phyloP scores from a whole-genome alignment of 2,888 invertebrate genomes.

The Temnothorax ravouxi region DNA sequence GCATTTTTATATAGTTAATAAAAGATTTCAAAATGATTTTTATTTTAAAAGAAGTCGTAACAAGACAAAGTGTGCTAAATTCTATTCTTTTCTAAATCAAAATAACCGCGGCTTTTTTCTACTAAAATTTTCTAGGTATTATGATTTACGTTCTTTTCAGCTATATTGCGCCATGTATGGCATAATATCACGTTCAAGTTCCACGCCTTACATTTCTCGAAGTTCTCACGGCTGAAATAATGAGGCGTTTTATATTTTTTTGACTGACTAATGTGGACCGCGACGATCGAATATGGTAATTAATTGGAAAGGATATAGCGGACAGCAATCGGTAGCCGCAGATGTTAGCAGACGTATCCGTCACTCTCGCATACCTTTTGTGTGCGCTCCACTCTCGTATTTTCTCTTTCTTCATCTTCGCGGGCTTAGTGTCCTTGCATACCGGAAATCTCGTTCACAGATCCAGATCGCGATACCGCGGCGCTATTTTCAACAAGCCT shows the following conservation, averaged over 20 bases:
- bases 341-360: conserved; percentile 39
- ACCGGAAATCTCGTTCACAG: conserved; percentile 55
- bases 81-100: not conserved
- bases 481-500: conserved; percentile 54
- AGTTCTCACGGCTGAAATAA: not conserved
- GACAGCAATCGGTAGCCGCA: conserved; percentile 43
- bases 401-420: conserved; percentile 41
- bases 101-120: not conserved
- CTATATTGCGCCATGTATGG: not conserved
- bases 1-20: not conserved
- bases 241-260: conserved; percentile 37
- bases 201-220: not conserved
- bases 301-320: conserved; percentile 65
- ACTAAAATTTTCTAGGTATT: not conserved
- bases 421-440: not conserved
- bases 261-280: conserved; percentile 64
- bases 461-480: conserved; percentile 54
- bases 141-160: not conserved
- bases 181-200: not conserved
- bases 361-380: conserved; percentile 26
- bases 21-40: not conserved
- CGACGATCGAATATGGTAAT: conserved; percentile 68
- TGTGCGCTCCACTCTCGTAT: not conserved
- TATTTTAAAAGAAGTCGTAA: not conserved
- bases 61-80: not conserved